A percentile compares a stretch with the other conserved stretches of the same genome.
Evolutionary conservation across 2,797 vertebrate genomes (phyloP).

Genomic region (Chlorospingus semifuscus): DNA sequence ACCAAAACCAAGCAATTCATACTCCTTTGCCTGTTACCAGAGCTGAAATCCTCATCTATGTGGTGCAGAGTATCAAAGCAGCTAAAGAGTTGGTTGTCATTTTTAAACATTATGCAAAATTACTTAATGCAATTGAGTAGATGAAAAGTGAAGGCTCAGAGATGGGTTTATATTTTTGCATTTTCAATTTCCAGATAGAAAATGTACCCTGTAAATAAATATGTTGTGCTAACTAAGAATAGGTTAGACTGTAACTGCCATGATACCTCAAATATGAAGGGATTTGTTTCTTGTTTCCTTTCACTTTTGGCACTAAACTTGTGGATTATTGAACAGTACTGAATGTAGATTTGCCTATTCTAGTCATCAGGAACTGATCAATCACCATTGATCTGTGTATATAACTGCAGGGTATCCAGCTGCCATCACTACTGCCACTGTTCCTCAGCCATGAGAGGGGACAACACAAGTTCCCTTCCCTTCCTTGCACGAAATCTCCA

Average conservation of each 20-base stretch:
- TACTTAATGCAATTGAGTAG: not conserved
- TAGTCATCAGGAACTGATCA: not conserved
- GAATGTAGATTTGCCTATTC: not conserved
- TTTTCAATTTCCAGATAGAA: not conserved
- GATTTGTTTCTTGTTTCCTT: not conserved
- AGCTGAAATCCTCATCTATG: not conserved
- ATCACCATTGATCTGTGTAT: not conserved
- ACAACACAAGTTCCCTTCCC: not conserved
- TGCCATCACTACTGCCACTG: accelerated
- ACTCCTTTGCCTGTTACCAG: not conserved
- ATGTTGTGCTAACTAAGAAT: not conserved
- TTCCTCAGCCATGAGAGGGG: not conserved
- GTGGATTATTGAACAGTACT: not conserved
- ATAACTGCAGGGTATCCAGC: not conserved
- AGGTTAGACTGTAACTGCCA: not conserved
- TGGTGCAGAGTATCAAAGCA: not conserved
- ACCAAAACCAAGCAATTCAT: not conserved
- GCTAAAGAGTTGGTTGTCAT: not conserved
- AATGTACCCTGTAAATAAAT: not conserved
- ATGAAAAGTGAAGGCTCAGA: not conserved
- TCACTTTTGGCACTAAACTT: not conserved
- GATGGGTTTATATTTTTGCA: not conserved
- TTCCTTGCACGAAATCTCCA: not conserved
- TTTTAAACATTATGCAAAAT: not conserved
- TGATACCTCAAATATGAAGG: not conserved